Conservation (phyloP, 2,113 vertebrate genomes). For the Scatophagus argus region DNA sequence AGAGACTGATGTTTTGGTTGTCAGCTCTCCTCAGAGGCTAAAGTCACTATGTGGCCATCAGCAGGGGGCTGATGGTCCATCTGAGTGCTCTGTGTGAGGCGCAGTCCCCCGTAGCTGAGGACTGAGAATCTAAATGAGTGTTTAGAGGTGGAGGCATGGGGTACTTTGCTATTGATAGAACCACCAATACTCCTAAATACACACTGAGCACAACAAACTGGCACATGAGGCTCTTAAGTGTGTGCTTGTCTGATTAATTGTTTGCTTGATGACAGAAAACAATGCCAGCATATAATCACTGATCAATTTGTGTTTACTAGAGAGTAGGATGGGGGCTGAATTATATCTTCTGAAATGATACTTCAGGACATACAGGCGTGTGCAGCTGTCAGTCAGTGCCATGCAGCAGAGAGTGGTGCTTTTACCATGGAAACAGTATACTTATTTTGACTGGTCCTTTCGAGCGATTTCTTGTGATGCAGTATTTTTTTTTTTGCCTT, state of each 20-base stretch:
- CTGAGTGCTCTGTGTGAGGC: conserved; percentile 51
- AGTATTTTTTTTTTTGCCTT: conserved; percentile 57
- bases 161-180: conserved; percentile 42
- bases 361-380: conserved; percentile 41
- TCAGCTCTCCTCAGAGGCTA: conserved; percentile 17
- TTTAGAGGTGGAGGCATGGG: conserved; percentile 52
- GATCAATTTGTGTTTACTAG: conserved; percentile 62
- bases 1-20: conserved; percentile 40
- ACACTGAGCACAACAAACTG: conserved; percentile 24
- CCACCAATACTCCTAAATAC: conserved; percentile 40
- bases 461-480: conserved; percentile 54
- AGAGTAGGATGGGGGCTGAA: conserved; percentile 42
- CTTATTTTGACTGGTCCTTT: conserved; percentile 49
- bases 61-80: conserved; percentile 65
- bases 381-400: conserved; percentile 67
- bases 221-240: not conserved
- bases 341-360: conserved; percentile 53
- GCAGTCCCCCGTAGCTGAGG: conserved; percentile 16
- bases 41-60: conserved; percentile 23
- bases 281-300: conserved; percentile 46
- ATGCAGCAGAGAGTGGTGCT: conserved; percentile 32
- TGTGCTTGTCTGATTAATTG: conserved; percentile 34
- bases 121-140: conserved; percentile 62
- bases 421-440: conserved; percentile 72
- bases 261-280: conserved; percentile 58